These are phyloP conservation scores for Cryptus viduatorius DNA, from an alignment of 2,888 invertebrate genomes.

Conservation along the genomic window DNA sequence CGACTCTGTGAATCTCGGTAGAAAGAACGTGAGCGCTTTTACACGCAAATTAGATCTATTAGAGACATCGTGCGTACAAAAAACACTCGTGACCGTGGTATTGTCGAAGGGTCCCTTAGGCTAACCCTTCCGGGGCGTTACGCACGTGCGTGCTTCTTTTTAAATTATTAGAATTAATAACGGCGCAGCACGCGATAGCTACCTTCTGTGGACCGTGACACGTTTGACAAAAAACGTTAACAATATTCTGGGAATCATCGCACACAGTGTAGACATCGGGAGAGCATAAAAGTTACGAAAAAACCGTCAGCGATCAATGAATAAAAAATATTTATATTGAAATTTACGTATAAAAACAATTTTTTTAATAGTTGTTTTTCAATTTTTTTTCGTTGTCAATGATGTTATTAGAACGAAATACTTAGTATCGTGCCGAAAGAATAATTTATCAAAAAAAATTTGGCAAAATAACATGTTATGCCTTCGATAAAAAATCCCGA, in stretches of 20 bases:
- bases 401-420: no score
- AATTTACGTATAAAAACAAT: no score
- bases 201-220: constrained; percentile 47
- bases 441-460: no score
- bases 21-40: constrained; percentile 74
- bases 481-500: no score
- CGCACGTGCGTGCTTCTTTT: constrained; percentile 83
- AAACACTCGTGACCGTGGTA: constrained; percentile 73
- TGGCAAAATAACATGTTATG: no score
- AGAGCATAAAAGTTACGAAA: not conserved
- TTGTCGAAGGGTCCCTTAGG: constrained; percentile 62
- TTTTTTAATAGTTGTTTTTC: no score
- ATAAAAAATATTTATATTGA: no score
- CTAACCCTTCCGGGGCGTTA: constrained; percentile 75
- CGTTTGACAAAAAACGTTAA: not conserved
- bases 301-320: not conserved
- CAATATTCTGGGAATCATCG: not conserved
- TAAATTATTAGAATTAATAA: constrained; percentile 85
- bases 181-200: constrained; percentile 76
- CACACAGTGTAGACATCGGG: not conserved
- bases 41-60: constrained; percentile 84
- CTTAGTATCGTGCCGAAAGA: no score
- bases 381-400: no score
- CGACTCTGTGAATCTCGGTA: constrained; percentile 64
- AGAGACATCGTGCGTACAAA: constrained; percentile 80